Evolutionary conservation across 2,797 vertebrate genomes (phyloP).

Genomic region (Enteromius mattozi): DNA sequence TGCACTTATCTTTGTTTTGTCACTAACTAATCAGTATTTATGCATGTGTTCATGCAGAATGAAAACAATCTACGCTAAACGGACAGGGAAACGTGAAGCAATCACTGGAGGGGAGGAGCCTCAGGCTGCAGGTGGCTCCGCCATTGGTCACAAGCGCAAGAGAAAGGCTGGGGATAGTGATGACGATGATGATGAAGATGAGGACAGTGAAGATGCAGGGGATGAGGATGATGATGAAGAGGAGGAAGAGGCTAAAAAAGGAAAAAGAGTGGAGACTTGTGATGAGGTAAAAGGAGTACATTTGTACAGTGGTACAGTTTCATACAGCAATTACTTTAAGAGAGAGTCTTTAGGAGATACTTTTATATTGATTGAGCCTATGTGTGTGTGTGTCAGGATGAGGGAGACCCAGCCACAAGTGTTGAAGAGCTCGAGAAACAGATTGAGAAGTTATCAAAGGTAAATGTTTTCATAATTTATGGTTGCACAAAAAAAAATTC

Average conservation of each 20-base stretch:
- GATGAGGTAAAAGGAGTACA: constrained; percentile 81
- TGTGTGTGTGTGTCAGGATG: constrained; percentile 80
- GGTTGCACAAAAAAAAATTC: too few relatives aligned
- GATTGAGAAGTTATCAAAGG: constrained; percentile 96
- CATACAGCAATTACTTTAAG: too few relatives aligned
- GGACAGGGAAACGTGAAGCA: constrained; percentile 89
- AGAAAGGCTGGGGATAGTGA: constrained; percentile 92
- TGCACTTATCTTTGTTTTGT: not conserved
- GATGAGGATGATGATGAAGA: constrained; percentile 97
- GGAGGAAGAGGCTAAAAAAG: constrained; percentile 93
- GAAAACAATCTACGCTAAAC: constrained; percentile 93
- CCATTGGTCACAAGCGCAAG: constrained; percentile 87
- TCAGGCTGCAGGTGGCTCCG: constrained; percentile 83
- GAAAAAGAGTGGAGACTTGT: constrained; percentile 89
- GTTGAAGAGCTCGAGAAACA: constrained; percentile 98
- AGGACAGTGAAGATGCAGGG: constrained; percentile 92
- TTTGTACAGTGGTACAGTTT: not conserved
- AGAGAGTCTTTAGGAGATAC: not conserved
- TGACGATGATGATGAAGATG: constrained; percentile 91
- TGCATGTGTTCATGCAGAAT: constrained; percentile 75
- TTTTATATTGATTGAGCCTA: not conserved
- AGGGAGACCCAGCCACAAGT: constrained; percentile 93
- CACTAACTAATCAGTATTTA: not conserved
- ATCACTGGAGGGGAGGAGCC: constrained; percentile 85
- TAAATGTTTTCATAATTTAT: constrained; percentile 66